Conservation (phyloP, 2,113 vertebrate species). For the Pomatostomus ruficeps region DNA sequence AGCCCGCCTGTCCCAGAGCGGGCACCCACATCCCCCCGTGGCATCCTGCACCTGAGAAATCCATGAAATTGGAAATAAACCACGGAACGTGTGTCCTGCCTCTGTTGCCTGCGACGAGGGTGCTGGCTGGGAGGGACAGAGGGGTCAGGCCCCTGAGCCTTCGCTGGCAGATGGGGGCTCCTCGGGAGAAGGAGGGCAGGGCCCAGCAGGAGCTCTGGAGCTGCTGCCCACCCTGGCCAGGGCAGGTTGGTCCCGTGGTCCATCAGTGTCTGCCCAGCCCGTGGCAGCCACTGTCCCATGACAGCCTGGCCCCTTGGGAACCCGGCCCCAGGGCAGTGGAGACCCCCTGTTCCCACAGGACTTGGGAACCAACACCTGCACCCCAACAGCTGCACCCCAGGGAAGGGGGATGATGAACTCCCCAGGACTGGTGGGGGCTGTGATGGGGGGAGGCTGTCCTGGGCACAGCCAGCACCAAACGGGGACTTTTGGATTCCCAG, state of each 20-base stretch:
- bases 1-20: fast-evolving
- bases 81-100: background rate
- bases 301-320: background rate
- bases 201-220: background rate
- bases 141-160: background rate
- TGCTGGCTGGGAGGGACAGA: background rate
- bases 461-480: fast-evolving
- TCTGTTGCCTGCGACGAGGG: background rate
- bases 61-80: background rate
- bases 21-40: background rate
- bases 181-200: background rate
- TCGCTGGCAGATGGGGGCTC: background rate
- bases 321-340: too few relatives aligned
- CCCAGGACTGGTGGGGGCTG: background rate
- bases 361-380: background rate
- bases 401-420: background rate
- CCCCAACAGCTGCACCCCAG: background rate
- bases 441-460: background rate
- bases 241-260: fast-evolving
- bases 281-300: background rate
- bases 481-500: background rate
- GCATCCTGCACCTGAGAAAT: background rate
- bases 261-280: background rate
- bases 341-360: background rate
- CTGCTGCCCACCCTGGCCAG: background rate